These are phyloP conservation scores for Phylloscopus collybita DNA, from an alignment of 2,797 vertebrate genomes.

Conservation along the genomic window DNA sequence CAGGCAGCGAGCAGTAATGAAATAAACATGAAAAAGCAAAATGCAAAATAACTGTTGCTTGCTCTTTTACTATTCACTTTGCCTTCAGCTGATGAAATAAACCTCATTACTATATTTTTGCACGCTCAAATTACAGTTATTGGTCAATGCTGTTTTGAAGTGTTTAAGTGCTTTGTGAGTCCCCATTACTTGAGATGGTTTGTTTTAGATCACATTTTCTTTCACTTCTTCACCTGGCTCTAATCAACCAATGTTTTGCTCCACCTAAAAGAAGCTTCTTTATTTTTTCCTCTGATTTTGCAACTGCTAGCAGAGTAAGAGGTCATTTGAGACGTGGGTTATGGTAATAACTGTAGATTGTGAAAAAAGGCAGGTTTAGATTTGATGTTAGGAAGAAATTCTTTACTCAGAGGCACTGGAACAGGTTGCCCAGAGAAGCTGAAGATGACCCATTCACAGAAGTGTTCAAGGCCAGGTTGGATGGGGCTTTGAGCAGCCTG, in stretches of 20 bases:
- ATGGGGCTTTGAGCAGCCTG: background rate
- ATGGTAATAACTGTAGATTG: background rate
- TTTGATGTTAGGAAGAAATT: background rate
- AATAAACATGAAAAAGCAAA: background rate
- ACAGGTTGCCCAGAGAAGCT: background rate
- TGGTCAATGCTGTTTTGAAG: background rate
- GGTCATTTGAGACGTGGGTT: background rate
- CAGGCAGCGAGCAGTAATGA: rapidly evolving
- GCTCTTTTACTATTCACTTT: background rate
- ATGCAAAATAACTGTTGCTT: background rate
- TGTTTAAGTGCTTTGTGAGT: background rate
- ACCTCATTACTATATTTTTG: background rate
- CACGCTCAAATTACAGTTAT: background rate
- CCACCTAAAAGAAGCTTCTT: background rate
- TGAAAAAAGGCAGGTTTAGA: background rate
- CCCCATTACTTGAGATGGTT: background rate
- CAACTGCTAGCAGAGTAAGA: background rate
- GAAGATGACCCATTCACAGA: background rate
- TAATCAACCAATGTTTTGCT: background rate
- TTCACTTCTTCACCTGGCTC: background rate
- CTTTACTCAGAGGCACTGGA: background rate
- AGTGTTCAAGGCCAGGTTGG: background rate
- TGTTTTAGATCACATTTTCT: background rate
- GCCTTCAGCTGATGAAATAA: background rate
- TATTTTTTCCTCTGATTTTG: background rate